A percentile compares a stretch with the other conserved stretches of the same genome.
These are phyloP conservation scores for Geotrupes spiniger DNA, from an alignment of 2,888 invertebrate species.

Conservation along the genomic window DNA sequence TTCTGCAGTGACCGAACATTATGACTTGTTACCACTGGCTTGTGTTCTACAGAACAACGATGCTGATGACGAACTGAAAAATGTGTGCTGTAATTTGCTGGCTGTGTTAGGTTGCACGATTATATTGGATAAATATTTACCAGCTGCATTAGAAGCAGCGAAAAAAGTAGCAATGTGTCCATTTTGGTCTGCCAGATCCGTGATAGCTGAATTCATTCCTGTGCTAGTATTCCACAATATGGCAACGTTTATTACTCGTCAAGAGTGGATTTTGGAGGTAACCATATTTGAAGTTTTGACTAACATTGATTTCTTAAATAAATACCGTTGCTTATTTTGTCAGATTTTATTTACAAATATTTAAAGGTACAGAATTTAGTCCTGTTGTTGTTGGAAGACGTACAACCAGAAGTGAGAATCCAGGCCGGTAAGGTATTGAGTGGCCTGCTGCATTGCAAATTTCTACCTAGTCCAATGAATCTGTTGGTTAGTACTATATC, in stretches of 20 bases:
- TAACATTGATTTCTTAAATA: conserved; percentile 1
- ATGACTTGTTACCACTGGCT: conserved; percentile 60
- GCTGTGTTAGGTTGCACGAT: conserved; percentile 66
- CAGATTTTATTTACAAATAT: conserved; percentile 13
- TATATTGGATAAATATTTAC: conserved; percentile 58
- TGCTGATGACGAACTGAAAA: conserved; percentile 72
- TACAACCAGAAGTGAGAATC: conserved; percentile 76
- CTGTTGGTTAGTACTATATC: conserved; percentile 53
- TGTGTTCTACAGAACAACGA: conserved; percentile 71
- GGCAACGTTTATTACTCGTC: conserved; percentile 44
- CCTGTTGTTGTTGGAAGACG: conserved; percentile 65
- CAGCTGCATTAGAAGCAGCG: conserved; percentile 58
- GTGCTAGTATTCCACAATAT: conserved; percentile 72
- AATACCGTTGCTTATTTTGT: not conserved
- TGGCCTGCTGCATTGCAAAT: conserved; percentile 82
- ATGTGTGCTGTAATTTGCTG: conserved; percentile 64
- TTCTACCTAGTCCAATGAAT: conserved; percentile 60
- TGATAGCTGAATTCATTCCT: conserved; percentile 67
- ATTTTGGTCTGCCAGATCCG: conserved; percentile 69
- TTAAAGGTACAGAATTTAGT: conserved; percentile 59
- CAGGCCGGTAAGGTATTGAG: conserved; percentile 79
- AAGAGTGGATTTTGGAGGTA: conserved; percentile 43
- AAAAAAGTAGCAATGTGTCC: conserved; percentile 49
- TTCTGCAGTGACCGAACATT: conserved; percentile 56
- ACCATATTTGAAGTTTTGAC: conserved; percentile 15